Percentiles rank a stretch among this genome's conserved stretches.
Conservation (phyloP, 2,888 invertebrate genomes). For the Ichneumoninae sp. region DNA sequence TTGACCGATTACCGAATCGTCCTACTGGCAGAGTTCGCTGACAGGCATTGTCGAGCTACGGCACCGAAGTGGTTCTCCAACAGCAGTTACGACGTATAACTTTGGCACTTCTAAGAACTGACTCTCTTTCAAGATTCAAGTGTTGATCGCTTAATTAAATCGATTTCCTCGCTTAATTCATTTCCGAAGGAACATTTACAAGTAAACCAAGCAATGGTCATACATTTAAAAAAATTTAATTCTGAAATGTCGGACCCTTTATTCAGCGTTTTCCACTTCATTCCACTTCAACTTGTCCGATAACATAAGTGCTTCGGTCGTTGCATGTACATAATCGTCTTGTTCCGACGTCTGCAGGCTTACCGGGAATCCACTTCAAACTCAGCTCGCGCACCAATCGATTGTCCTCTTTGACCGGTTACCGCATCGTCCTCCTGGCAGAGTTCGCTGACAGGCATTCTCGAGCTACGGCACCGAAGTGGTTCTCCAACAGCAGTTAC, state of each 20-base stretch:
- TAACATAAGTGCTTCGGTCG: background rate
- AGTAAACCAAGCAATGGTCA: too few species aligned
- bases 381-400: background rate
- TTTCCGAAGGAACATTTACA: background rate
- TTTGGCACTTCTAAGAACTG: background rate
- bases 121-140: background rate
- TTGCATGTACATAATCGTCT: background rate
- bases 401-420: constrained; percentile 15
- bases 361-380: background rate
- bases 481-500: background rate
- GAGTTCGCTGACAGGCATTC: background rate
- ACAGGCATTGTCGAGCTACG: background rate
- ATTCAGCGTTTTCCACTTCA: constrained; percentile 4
- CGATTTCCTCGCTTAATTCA: background rate
- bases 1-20: constrained; percentile 18
- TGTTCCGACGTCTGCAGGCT: background rate
- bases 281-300: background rate
- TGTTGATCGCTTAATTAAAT: background rate
- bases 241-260: too few species aligned
- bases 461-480: background rate
- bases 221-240: too few species aligned
- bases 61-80: background rate
- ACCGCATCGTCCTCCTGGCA: constrained; percentile 14
- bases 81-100: background rate
- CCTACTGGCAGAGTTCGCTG: constrained; percentile 1